These are phyloP conservation scores for Orthosia cruda DNA, from an alignment of 2,888 invertebrate species.

Conservation along the genomic window DNA sequence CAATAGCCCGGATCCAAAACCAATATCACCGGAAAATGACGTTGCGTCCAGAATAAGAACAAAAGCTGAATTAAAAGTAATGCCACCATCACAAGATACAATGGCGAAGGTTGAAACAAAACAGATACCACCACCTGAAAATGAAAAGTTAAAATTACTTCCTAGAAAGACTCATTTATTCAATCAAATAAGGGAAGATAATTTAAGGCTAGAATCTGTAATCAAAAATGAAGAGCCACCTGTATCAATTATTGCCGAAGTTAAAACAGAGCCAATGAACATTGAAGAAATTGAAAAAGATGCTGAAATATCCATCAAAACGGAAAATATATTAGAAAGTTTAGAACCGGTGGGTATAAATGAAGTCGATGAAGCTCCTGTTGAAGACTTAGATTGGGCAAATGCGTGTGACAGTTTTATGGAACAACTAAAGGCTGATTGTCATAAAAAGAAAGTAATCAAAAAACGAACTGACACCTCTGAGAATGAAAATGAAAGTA, in stretches of 20 bases:
- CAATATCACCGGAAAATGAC: constrained; percentile 88
- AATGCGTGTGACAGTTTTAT: constrained; percentile 95
- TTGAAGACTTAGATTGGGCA: constrained; percentile 92
- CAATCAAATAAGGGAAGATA: constrained; percentile 89
- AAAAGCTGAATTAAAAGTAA: constrained; percentile 96
- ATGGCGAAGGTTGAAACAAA: constrained; percentile 76
- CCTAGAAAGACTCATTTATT: constrained; percentile 86
- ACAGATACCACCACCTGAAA: constrained; percentile 68
- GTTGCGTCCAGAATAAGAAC: constrained; percentile 95
- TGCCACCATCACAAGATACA: constrained; percentile 87
- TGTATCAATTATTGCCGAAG: constrained; percentile 90
- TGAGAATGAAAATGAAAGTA: constrained; percentile 77
- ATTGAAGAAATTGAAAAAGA: constrained; percentile 93
- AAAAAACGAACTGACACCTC: constrained; percentile 88
- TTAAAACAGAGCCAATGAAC: constrained; percentile 93
- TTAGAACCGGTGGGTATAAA: constrained; percentile 70
- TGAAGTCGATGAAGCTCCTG: constrained; percentile 58
- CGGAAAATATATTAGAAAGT: constrained; percentile 79
- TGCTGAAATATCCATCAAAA: constrained; percentile 87
- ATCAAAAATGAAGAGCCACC: constrained; percentile 92
- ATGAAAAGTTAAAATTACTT: constrained; percentile 79
- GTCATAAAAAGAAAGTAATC: constrained; percentile 91
- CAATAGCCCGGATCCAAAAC: constrained; percentile 81
- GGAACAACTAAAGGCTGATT: constrained; percentile 93
- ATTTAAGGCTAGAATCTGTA: constrained; percentile 89